Percentiles rank a stretch among this genome's conserved stretches.
Evolutionary conservation across 2,888 invertebrate genomes (phyloP).

Genomic region (Julus scanicus): DNA sequence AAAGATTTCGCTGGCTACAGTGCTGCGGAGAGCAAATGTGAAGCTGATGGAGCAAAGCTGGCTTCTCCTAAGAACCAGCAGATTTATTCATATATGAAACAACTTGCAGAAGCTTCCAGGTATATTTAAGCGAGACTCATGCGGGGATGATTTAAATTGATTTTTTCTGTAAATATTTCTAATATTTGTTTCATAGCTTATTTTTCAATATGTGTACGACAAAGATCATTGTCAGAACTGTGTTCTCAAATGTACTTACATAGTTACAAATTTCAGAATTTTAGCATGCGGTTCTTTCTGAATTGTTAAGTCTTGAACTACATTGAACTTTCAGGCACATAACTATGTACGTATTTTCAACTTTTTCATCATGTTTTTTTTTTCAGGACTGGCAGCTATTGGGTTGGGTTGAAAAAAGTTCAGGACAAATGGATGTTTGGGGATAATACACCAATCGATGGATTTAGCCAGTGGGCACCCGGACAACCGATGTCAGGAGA

Average conservation of each 20-base stretch:
- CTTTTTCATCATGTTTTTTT: no score
- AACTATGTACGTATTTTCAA: no score
- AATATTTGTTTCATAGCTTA: no score
- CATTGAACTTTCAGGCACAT: no score
- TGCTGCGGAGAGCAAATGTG: slow-evolving; percentile 48
- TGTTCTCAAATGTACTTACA: no score
- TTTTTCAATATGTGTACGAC: no score
- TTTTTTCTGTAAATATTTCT: no score
- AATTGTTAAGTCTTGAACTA: no score
- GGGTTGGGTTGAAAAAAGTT: slow-evolving; percentile 52
- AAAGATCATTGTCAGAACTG: no score
- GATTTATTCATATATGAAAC: slow-evolving; percentile 5
- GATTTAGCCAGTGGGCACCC: slow-evolving; percentile 50
- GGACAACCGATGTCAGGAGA: slow-evolving; percentile 26
- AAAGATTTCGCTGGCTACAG: slow-evolving; percentile 52
- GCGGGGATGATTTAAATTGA: no score
- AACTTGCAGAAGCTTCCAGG: slow-evolving; percentile 49
- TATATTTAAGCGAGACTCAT: background rate
- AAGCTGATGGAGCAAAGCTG: slow-evolving; percentile 51
- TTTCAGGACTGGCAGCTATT: slow-evolving; percentile 51
- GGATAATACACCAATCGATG: slow-evolving; percentile 27
- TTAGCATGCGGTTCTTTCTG: no score
- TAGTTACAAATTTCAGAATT: no score
- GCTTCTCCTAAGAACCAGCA: slow-evolving; percentile 45
- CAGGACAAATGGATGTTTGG: slow-evolving; percentile 31